Percentiles rank a stretch among this genome's conserved stretches.
phyloP scores from a whole-genome alignment of 2,888 invertebrate species.

The Tenthredo notha region DNA sequence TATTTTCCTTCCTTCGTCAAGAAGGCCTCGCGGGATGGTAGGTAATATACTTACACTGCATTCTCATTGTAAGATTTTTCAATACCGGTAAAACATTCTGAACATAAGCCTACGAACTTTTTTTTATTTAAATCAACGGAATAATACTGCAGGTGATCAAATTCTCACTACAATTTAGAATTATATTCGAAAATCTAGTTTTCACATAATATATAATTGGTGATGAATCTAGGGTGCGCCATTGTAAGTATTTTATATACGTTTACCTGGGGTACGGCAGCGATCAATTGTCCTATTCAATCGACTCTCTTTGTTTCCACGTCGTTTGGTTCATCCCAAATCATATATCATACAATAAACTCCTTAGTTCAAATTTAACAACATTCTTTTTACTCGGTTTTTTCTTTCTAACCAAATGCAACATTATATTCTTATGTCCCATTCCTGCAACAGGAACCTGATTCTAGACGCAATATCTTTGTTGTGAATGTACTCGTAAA shows the following conservation, averaged over 20 bases:
- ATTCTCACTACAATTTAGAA: too few species aligned
- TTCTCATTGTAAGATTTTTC: not conserved
- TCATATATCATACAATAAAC: not conserved
- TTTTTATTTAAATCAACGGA: not conserved
- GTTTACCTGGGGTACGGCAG: not conserved
- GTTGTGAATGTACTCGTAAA: constrained; percentile 3
- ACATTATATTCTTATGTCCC: not conserved
- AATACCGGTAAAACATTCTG: not conserved
- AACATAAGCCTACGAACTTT: too few species aligned
- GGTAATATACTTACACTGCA: not conserved
- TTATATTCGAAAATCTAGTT: not conserved
- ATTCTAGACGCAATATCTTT: not conserved
- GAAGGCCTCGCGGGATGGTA: not conserved
- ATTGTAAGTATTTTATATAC: not conserved
- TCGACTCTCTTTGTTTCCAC: not conserved
- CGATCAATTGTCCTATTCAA: not conserved
- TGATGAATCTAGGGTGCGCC: constrained; percentile 28
- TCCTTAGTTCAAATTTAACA: not conserved
- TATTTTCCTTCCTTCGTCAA: constrained; percentile 1
- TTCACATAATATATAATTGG: not conserved
- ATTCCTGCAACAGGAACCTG: not conserved
- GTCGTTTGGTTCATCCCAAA: not conserved
- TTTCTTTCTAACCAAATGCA: not conserved
- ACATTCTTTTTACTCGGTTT: not conserved
- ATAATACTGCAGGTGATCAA: too few species aligned